Percentiles rank a stretch among this genome's conserved stretches.
Conservation (phyloP, 2,888 invertebrate genomes). For the Caenorhabditis angaria region DNA sequence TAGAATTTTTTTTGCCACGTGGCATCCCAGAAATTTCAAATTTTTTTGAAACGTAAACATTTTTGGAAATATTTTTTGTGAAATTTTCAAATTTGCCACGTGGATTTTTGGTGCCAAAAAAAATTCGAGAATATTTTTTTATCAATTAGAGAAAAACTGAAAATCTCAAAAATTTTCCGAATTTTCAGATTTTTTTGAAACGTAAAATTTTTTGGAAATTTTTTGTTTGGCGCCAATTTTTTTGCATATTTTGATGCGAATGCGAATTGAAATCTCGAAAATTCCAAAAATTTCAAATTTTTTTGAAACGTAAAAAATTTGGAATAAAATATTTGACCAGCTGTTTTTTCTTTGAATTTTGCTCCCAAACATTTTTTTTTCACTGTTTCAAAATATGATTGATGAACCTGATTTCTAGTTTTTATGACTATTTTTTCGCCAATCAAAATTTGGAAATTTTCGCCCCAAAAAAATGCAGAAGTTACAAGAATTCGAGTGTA, state of each 20-base stretch:
- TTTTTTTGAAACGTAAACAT: background rate
- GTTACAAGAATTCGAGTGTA: too few relatives aligned
- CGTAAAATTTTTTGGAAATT: background rate
- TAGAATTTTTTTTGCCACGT: too few relatives aligned
- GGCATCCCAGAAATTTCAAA: constrained; percentile 9
- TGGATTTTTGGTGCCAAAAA: too few relatives aligned
- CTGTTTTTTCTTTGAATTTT: background rate
- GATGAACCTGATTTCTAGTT: background rate
- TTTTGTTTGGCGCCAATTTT: background rate
- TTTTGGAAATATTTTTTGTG: background rate
- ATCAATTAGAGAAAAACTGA: too few relatives aligned
- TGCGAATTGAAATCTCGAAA: too few relatives aligned
- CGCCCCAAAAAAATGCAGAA: too few relatives aligned
- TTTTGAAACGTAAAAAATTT: background rate
- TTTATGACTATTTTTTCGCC: background rate
- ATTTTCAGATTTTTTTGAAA: background rate
- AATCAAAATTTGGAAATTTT: background rate
- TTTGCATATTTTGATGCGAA: background rate
- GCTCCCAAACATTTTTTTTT: too few relatives aligned
- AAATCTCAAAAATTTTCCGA: background rate
- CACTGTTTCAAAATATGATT: too few relatives aligned
- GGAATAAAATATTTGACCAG: background rate
- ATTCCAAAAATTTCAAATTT: constrained; percentile 6
- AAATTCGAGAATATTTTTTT: too few relatives aligned
- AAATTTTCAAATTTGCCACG: too few relatives aligned